These are phyloP conservation scores for Remorina albescens DNA, from an alignment of 2,797 vertebrate species.

Conservation along the genomic window DNA sequence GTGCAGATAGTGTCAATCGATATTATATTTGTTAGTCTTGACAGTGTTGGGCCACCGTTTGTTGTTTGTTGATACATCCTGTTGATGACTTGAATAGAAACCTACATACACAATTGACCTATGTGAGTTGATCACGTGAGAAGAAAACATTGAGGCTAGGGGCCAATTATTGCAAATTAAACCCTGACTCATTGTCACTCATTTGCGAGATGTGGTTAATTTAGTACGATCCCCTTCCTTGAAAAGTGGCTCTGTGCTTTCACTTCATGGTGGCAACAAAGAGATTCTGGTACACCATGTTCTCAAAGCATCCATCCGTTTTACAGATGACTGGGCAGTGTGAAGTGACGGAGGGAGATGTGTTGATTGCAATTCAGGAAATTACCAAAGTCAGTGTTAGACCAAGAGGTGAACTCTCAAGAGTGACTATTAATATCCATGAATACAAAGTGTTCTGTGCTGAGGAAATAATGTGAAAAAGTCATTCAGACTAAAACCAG, in stretches of 20 bases:
- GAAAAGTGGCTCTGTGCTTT: constrained; percentile 37
- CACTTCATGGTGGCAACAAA: constrained; percentile 35
- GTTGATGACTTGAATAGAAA: constrained; percentile 9
- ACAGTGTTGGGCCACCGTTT: background rate
- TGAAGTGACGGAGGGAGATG: constrained; percentile 43
- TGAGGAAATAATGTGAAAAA: constrained; percentile 7
- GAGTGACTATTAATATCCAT: constrained; percentile 48
- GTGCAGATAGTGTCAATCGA: constrained; percentile 15
- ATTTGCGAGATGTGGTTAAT: constrained; percentile 51
- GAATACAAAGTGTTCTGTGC: constrained; percentile 40
- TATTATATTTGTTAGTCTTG: constrained; percentile 17
- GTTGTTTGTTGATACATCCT: constrained; percentile 9
- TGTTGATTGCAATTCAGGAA: constrained; percentile 70
- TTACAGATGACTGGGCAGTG: constrained; percentile 29
- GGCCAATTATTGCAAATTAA: too few relatives aligned
- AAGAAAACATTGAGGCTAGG: too few relatives aligned
- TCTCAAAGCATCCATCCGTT: constrained; percentile 42
- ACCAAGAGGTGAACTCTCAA: constrained; percentile 21
- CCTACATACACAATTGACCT: background rate
- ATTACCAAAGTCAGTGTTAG: constrained; percentile 45
- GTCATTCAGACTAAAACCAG: background rate
- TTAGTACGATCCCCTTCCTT: constrained; percentile 36
- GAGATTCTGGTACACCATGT: constrained; percentile 63
- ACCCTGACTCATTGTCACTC: constrained; percentile 64
- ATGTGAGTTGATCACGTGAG: background rate